These are phyloP conservation scores for Bibio marci DNA, from an alignment of 2,888 invertebrate species.

Conservation along the genomic window DNA sequence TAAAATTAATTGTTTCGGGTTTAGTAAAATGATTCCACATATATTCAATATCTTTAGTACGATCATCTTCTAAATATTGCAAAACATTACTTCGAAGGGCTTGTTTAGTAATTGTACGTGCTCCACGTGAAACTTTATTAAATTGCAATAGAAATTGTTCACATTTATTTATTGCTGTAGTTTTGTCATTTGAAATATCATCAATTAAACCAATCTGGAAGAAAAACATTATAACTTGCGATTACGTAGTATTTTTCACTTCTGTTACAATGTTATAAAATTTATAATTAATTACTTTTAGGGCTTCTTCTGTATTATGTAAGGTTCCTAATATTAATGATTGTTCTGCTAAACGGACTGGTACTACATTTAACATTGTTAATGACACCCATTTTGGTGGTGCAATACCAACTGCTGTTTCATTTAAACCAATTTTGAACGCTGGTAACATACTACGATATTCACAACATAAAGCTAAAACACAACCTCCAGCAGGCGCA, in stretches of 20 bases:
- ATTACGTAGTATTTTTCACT: no score
- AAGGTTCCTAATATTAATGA: constrained; percentile 57
- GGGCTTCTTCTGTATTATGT: constrained; percentile 60
- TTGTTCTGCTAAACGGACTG: constrained; percentile 52
- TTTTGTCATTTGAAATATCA: constrained; percentile 48
- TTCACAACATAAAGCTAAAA: constrained; percentile 63
- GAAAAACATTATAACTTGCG: no score
- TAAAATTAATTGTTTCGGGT: constrained; percentile 50
- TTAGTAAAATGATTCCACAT: constrained; percentile 42
- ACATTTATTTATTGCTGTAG: constrained; percentile 47
- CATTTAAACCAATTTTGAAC: constrained; percentile 69
- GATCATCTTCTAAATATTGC: constrained; percentile 36
- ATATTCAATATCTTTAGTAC: constrained; percentile 42
- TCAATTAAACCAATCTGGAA: constrained; percentile 58
- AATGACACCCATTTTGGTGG: constrained; percentile 60
- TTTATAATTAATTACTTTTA: constrained; percentile 28
- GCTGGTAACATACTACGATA: constrained; percentile 71
- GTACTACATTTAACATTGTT: constrained; percentile 41
- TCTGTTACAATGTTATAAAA: no score
- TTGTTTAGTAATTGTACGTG: constrained; percentile 39
- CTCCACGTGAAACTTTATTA: constrained; percentile 43
- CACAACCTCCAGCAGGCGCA: constrained; percentile 69
- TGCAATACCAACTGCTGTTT: constrained; percentile 65
- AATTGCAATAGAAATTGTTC: constrained; percentile 46
- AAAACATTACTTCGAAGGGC: constrained; percentile 33